Percentiles rank a stretch among this genome's conserved stretches.
Evolutionary conservation across 2,888 invertebrate genomes (phyloP).

Genomic region (Choristoneura rosaceana): DNA sequence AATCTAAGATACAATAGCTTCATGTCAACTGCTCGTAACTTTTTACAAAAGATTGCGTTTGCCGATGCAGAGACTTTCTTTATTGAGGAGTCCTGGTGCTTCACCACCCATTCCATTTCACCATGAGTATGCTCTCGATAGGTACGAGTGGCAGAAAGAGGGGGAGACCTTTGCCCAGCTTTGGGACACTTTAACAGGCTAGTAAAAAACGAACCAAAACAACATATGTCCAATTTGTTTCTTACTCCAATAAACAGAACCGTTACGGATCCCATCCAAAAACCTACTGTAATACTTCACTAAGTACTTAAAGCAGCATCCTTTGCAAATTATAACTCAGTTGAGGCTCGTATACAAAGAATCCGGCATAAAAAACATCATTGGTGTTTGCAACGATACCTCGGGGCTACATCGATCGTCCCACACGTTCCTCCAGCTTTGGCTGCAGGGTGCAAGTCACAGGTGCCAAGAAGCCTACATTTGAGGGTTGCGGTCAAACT

Average conservation of each 20-base stretch:
- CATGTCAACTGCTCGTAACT: too few species aligned
- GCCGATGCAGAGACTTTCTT: too few species aligned
- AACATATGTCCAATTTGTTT: background rate
- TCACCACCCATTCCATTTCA: too few species aligned
- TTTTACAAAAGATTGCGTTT: too few species aligned
- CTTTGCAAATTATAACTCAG: conserved; percentile 63
- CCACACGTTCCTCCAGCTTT: conserved; percentile 59
- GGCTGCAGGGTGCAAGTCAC: conserved; percentile 44
- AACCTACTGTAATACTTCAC: conserved; percentile 60
- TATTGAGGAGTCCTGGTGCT: too few species aligned
- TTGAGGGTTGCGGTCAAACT: too few species aligned
- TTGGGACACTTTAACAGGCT: too few species aligned
- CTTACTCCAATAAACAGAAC: background rate
- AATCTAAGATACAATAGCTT: too few species aligned
- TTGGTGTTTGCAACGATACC: conserved; percentile 79
- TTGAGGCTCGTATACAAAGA: conserved; percentile 60
- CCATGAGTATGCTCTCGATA: too few species aligned
- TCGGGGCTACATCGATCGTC: conserved; percentile 79
- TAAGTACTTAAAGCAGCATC: conserved; percentile 47
- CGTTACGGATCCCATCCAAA: background rate
- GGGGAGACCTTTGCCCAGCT: too few species aligned
- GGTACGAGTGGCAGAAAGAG: too few species aligned
- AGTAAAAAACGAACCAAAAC: too few species aligned
- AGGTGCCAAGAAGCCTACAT: background rate
- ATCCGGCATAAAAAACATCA: conserved; percentile 78